Base-by-base conservation (phyloP, 2,797 vertebrate genomes). In the Gambusia yucatana region DNA sequence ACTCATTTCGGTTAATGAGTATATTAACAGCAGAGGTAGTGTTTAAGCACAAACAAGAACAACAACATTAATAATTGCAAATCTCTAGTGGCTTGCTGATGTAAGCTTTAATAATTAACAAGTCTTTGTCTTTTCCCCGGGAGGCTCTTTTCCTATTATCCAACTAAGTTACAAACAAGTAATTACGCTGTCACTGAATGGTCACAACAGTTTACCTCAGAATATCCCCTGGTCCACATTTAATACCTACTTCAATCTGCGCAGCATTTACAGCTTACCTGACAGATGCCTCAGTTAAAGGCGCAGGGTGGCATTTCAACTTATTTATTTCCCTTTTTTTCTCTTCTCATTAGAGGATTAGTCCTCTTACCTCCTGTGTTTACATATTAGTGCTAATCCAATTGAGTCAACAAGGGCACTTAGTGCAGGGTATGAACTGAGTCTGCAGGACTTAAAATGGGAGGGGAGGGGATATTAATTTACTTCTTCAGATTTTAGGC, bases 61-160 rank as follows among this genome's bases (percentile, higher is more conserved):
- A 96, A 96, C 95, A 96, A 96, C 95, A 96, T 96, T 96, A 96
- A 96, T 96, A 96, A 95, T 96, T 96, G 95, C 95, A 94, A 94
- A 93, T 96, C 96, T 96, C 94, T 90, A 91, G 95, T 93, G 93
- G 94, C 93, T 91, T 93, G 94, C 95, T 96, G 95, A 96, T 96
- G 95, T 95, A 96, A 96, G 96, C 94, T 95, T 96, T 96, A 96
- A 96, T 96, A 96, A 96, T 96, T 96, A 96, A 96, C 95, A 95
- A 94, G 95, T 95, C 96, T 94, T 95, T 96, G 95, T 96, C 94
- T 96, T 93, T 93, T 95, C 93, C 96, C 95, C 95, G 82, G 75
- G 95, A 95, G 95, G 95, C 94, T 90, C 83, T 87, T 88, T 88
- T 95, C 93, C 94, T 95, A 94, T 96, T 96, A 96, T 96, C 94